These are phyloP conservation scores for Pocillopora meandrina DNA, from an alignment of 92 coral and sea anemone genomes.

Conservation along the genomic window DNA sequence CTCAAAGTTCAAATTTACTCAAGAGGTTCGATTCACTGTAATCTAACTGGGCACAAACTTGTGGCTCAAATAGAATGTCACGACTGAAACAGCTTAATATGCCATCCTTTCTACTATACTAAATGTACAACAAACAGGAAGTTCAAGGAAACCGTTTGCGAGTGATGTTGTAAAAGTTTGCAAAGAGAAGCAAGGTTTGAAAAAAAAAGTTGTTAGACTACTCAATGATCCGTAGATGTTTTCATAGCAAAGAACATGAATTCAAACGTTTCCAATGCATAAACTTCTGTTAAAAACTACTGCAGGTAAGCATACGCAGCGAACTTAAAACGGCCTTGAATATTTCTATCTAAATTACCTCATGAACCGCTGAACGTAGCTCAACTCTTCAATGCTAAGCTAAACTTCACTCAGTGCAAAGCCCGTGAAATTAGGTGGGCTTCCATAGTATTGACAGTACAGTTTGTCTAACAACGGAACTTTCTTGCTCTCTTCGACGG, in stretches of 20 bases:
- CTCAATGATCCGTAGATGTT: background rate
- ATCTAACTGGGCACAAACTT: too few species aligned
- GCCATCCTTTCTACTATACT: too few species aligned
- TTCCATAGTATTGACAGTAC: background rate
- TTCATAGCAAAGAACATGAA: background rate
- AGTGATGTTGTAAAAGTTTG: too few species aligned
- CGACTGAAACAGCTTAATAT: too few species aligned
- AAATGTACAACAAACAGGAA: too few species aligned
- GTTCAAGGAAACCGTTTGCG: too few species aligned
- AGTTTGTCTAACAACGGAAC: background rate
- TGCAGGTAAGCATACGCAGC: background rate
- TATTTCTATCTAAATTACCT: background rate
- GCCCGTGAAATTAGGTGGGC: too few species aligned
- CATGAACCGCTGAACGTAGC: background rate
- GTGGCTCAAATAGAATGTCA: too few species aligned
- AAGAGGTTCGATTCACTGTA: too few species aligned
- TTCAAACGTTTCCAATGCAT: background rate
- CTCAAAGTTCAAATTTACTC: too few species aligned
- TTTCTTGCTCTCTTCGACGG: background rate
- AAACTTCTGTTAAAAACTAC: background rate
- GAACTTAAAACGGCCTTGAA: background rate
- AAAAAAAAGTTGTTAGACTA: background rate
- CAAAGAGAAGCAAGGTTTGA: too few species aligned
- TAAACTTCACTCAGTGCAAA: too few species aligned
- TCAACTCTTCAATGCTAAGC: background rate